These are phyloP conservation scores for Zingel zingel DNA, from an alignment of 2,113 vertebrate genomes.

Conservation along the genomic window DNA sequence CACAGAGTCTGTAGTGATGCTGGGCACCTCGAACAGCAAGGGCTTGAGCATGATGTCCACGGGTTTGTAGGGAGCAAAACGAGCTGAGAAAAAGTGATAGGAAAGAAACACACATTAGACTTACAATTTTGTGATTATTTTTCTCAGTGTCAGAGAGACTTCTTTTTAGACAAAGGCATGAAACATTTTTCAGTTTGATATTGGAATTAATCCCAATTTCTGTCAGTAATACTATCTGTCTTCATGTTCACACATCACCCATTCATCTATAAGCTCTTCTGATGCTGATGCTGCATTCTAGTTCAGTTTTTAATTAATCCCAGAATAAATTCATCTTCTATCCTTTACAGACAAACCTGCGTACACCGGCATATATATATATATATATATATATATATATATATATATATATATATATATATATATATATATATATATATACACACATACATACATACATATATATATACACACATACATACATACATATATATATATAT, in stretches of 20 bases:
- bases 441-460: too few relatives aligned
- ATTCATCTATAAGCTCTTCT: neutral
- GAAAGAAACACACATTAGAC: neutral
- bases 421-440: too few relatives aligned
- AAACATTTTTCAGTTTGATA: neutral
- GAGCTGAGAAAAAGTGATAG: constrained; percentile 80
- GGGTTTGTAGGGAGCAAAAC: constrained; percentile 95
- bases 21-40: constrained; percentile 96
- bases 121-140: neutral
- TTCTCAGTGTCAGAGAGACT: neutral
- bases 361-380: neutral
- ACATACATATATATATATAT: too few relatives aligned
- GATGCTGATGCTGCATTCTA: neutral
- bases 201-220: neutral
- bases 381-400: too few relatives aligned
- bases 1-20: constrained; percentile 97
- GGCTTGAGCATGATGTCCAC: constrained; percentile 98
- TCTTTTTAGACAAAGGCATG: neutral
- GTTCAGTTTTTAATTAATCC: neutral
- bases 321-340: neutral
- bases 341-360: neutral
- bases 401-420: too few relatives aligned
- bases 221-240: neutral
- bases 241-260: neutral
- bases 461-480: too few relatives aligned